phyloP scores from a whole-genome alignment of 2,888 invertebrate species.

The Xanthia icteritia region DNA sequence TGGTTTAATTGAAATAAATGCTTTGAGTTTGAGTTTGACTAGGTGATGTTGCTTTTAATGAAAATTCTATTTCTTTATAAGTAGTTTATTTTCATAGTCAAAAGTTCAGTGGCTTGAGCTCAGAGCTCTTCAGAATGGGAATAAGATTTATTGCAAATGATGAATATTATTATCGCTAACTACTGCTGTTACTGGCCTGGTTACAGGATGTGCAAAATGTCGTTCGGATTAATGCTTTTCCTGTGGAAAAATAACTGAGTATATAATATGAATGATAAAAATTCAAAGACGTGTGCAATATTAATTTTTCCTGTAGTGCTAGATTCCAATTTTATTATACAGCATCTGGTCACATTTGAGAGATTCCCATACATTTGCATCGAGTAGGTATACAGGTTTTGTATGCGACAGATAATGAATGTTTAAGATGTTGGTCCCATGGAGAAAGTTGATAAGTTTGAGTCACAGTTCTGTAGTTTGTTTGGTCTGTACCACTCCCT shows the following conservation, averaged over 20 bases:
- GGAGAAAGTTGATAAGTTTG: too few relatives aligned
- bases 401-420: too few relatives aligned
- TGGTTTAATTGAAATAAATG: too few relatives aligned
- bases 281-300: constrained; percentile 29
- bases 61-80: too few relatives aligned
- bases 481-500: too few relatives aligned
- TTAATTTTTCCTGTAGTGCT: constrained; percentile 47
- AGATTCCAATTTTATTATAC: not conserved
- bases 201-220: constrained; percentile 47
- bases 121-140: not conserved
- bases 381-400: too few relatives aligned
- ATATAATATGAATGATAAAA: constrained; percentile 8
- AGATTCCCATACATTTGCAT: too few relatives aligned
- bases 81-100: too few relatives aligned
- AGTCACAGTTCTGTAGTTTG: too few relatives aligned
- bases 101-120: not conserved
- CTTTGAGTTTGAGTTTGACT: too few relatives aligned
- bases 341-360: not conserved
- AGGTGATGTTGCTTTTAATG: too few relatives aligned
- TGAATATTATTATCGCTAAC: constrained; percentile 3
- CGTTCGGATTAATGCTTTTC: constrained; percentile 45
- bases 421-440: too few relatives aligned
- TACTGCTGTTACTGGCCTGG: constrained; percentile 14
- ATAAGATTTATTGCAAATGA: constrained; percentile 9
- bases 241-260: constrained; percentile 28